Evolutionary conservation across 2,797 vertebrate genomes (phyloP).

Genomic region (Eulemur albifrons): DNA sequence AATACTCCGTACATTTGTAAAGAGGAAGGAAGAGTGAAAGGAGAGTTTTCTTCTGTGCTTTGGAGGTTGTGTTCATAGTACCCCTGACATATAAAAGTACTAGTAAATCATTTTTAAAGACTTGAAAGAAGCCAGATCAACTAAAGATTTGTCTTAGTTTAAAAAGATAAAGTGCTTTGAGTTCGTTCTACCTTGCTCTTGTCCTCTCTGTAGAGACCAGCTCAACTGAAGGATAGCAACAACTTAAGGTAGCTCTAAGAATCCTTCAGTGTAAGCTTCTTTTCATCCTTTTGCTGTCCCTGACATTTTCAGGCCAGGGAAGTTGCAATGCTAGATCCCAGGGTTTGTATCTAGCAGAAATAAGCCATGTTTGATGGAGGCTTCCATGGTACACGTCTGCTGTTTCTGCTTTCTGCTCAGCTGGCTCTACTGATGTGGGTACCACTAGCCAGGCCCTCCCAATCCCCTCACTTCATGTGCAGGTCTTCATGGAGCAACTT

Average conservation of each 20-base stretch:
- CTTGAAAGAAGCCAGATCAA: neutral
- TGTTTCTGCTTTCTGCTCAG: neutral
- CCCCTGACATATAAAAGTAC: neutral
- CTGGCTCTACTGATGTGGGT: neutral
- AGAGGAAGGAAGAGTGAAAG: neutral
- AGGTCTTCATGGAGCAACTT: neutral
- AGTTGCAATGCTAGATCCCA: neutral
- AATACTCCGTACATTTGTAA: neutral
- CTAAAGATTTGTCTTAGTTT: neutral
- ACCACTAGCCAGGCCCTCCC: neutral
- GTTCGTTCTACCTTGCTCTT: neutral
- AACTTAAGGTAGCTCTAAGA: neutral
- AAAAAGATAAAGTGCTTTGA: neutral
- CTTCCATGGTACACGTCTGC: neutral
- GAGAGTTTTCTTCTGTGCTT: neutral
- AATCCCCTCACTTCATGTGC: neutral
- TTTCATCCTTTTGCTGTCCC: neutral
- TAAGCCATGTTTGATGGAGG: neutral
- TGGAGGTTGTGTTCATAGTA: neutral
- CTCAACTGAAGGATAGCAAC: neutral
- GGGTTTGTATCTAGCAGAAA: neutral
- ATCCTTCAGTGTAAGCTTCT: neutral
- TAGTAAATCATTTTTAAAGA: neutral
- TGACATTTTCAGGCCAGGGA: neutral
- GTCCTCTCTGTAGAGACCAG: neutral